Conservation (phyloP, 2,113 vertebrate species). For the Rhineura floridana region DNA sequence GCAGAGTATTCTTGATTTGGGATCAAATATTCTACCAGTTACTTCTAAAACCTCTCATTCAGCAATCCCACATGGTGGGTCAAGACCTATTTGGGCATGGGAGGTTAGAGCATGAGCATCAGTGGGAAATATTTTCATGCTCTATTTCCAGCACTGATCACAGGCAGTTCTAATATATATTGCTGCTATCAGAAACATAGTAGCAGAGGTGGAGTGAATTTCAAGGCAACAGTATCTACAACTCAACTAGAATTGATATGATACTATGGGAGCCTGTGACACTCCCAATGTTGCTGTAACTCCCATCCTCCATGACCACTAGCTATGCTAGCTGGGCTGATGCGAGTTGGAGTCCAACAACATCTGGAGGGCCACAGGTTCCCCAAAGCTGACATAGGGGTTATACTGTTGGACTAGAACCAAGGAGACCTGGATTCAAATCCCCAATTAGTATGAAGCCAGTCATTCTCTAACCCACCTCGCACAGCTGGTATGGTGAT, state of each 20-base stretch:
- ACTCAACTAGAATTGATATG: background rate
- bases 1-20: background rate
- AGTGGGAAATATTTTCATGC: background rate
- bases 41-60: background rate
- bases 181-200: background rate
- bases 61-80: background rate
- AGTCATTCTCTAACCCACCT: too few species aligned
- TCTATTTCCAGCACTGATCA: background rate
- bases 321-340: too few species aligned
- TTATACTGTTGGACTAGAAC: background rate
- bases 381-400: background rate
- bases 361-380: too few species aligned
- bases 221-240: background rate
- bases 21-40: background rate
- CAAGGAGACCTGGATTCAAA: background rate
- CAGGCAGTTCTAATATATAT: background rate
- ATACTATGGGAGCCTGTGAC: too few species aligned
- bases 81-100: background rate
- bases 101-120: background rate
- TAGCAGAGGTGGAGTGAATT: background rate
- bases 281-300: too few species aligned
- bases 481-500: background rate
- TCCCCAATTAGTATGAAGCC: background rate
- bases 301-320: too few species aligned
- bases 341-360: too few species aligned